Percentiles rank a stretch among this genome's conserved stretches.
Conservation (phyloP, 2,888 invertebrate species). For the Strigamia transsilvanica region DNA sequence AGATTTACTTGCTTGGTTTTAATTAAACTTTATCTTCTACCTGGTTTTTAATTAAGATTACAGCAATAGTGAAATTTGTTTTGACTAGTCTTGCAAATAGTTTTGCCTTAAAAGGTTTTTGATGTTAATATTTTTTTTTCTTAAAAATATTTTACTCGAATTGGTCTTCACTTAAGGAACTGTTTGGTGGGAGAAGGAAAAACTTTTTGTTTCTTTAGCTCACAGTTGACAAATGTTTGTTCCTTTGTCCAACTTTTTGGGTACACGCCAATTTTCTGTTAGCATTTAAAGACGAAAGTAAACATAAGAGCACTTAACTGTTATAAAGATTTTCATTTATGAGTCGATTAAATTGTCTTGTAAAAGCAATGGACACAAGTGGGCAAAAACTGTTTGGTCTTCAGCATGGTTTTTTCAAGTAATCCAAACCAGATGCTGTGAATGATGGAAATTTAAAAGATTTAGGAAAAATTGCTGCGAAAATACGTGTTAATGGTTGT, state of each 20-base stretch:
- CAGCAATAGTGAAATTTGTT: too few relatives aligned
- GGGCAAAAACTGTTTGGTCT: not conserved
- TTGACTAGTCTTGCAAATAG: not conserved
- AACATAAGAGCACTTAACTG: constrained; percentile 2
- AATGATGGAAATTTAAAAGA: not conserved
- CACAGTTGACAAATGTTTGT: constrained; percentile 38
- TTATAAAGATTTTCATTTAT: constrained; percentile 34
- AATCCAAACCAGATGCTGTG: too few relatives aligned
- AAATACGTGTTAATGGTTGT: not conserved
- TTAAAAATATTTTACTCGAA: not conserved
- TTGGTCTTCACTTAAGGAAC: too few relatives aligned
- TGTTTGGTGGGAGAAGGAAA: not conserved
- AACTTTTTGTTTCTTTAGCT: not conserved
- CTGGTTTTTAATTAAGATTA: not conserved
- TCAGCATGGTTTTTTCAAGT: too few relatives aligned
- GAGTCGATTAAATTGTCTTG: constrained; percentile 8
- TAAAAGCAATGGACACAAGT: not conserved
- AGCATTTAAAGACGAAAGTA: not conserved
- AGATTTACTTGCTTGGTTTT: not conserved
- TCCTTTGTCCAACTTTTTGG: constrained; percentile 7
- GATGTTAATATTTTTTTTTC: not conserved
- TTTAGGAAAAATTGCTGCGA: too few relatives aligned
- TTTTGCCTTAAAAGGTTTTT: not conserved
- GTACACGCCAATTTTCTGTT: not conserved
- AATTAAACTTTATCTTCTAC: not conserved